Percentiles rank a stretch among this genome's conserved stretches.
Evolutionary conservation across 2,888 invertebrate species (phyloP).

Genomic region (Griposia aprilina): DNA sequence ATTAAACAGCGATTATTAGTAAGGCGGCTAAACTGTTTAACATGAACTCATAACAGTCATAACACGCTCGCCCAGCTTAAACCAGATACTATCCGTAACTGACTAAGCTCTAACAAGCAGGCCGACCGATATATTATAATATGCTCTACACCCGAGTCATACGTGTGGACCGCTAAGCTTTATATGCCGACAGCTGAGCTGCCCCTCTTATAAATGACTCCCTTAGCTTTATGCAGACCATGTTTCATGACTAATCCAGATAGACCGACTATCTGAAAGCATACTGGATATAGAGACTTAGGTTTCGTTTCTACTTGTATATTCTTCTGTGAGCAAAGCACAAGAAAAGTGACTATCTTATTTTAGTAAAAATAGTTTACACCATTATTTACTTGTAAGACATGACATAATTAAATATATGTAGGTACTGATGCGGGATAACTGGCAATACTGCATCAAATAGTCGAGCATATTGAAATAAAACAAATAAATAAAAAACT

Average conservation of each 20-base stretch:
- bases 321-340: neutral
- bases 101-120: slow-evolving; percentile 19
- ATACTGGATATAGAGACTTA: neutral
- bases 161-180: slow-evolving; percentile 45
- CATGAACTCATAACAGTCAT: neutral
- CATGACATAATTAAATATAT: neutral
- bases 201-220: slow-evolving; percentile 44
- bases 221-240: slow-evolving; percentile 23
- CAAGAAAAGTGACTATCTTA: neutral
- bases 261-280: slow-evolving; percentile 25
- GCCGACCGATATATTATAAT: slow-evolving; percentile 38
- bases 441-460: neutral
- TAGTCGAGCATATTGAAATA: neutral
- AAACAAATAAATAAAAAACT: neutral
- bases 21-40: neutral
- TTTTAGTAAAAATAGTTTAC: neutral
- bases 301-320: neutral
- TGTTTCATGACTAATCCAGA: slow-evolving; percentile 39
- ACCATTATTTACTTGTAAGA: neutral
- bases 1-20: neutral
- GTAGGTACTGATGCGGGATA: neutral
- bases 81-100: slow-evolving; percentile 10
- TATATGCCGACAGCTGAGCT: slow-evolving; percentile 50
- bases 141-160: slow-evolving; percentile 24
- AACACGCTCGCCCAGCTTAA: neutral